Evolutionary conservation across 2,113 vertebrate species (phyloP).

Genomic region (Carassius gibelio): DNA sequence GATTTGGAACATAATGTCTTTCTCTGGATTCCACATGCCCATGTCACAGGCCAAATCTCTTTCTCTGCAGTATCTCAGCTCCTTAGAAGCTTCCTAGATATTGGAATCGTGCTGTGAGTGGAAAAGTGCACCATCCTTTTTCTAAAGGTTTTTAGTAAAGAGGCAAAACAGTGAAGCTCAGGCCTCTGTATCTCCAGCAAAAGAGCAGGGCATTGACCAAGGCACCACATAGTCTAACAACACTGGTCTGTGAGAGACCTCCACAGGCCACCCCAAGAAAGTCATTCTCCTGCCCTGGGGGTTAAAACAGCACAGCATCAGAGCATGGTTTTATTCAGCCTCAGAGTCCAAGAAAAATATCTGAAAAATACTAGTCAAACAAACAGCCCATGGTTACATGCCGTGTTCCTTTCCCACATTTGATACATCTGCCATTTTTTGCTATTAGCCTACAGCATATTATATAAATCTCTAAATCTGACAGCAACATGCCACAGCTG

Average conservation of each 20-base stretch:
- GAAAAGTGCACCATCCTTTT: background rate
- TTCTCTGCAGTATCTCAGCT: constrained; percentile 12
- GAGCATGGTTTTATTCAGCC: constrained; percentile 50
- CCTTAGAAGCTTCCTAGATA: constrained; percentile 10
- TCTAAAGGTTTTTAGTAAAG: background rate
- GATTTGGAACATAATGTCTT: constrained; percentile 28
- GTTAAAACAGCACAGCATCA: constrained; percentile 66
- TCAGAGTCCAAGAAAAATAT: constrained; percentile 64
- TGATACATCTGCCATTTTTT: constrained; percentile 16
- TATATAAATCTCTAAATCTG: background rate
- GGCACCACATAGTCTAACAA: constrained; percentile 48
- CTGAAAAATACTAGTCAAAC: constrained; percentile 52
- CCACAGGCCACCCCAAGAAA: constrained; percentile 30
- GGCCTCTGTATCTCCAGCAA: background rate
- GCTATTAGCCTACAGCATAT: background rate
- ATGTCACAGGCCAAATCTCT: constrained; percentile 4
- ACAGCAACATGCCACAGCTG: constrained; percentile 1
- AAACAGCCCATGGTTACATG: constrained; percentile 39
- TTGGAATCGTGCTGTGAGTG: constrained; percentile 2
- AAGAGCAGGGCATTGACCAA: background rate
- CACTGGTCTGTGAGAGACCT: constrained; percentile 33
- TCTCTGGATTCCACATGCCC: constrained; percentile 13
- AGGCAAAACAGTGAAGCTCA: background rate
- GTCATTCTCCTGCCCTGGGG: constrained; percentile 50
- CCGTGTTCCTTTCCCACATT: constrained; percentile 46